Evolutionary conservation across 1,140 invertebrate genomes (phyloP).

Genomic region (Parapsyche elsis): DNA sequence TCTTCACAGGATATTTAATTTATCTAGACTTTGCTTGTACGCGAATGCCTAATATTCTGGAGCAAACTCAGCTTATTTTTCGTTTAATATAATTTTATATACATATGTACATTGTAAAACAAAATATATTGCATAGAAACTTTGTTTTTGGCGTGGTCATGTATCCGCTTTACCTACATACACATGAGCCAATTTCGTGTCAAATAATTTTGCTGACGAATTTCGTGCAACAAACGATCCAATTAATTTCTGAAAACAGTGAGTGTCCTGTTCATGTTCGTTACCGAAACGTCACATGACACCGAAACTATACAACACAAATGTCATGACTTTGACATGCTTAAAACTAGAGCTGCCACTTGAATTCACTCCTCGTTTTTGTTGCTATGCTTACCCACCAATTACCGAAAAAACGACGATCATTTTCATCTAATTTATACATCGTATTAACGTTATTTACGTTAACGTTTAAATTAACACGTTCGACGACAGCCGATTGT

Average conservation of each 20-base stretch:
- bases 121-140: too few species aligned
- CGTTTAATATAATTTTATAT: too few species aligned
- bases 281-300: background rate
- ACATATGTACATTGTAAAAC: too few species aligned
- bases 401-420: too few species aligned
- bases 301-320: background rate
- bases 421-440: too few species aligned
- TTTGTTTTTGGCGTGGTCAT: background rate
- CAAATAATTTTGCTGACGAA: background rate
- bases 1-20: background rate
- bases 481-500: background rate
- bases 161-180: background rate
- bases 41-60: too few species aligned
- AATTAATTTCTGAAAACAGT: slow-evolving; percentile 10
- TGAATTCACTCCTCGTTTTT: too few species aligned
- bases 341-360: too few species aligned
- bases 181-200: background rate
- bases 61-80: too few species aligned
- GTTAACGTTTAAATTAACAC: background rate
- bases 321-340: too few species aligned
- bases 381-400: too few species aligned
- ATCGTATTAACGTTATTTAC: background rate
- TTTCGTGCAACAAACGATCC: slow-evolving; percentile 1
- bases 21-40: background rate
- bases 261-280: background rate